Evolutionary conservation across 2,113 vertebrate genomes (phyloP), one percentile per base, ranked within the genome.

Genomic region (Syngnathoides biaculeatus): DNA sequence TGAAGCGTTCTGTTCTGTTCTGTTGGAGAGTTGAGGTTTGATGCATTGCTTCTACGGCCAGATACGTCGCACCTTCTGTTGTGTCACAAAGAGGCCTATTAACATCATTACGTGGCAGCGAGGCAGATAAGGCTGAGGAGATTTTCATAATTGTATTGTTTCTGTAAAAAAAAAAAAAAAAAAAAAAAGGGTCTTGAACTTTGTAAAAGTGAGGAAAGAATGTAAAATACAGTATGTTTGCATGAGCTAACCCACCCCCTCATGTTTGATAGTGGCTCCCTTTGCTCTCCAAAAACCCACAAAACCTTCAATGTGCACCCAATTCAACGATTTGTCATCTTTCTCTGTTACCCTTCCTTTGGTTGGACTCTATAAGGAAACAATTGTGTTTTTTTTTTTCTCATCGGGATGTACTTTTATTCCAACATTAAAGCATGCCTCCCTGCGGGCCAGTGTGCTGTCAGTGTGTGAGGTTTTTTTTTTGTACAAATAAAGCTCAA

Each of bases 371-470:
- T 68, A 40, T 69, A 52, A 52, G 68, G 20, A 19, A 39, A 65
- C 47, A 73, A 52, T 8, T 59, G 38, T 72, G n/a, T n/a, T n/a
- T n/a, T n/a, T n/a, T n/a, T n/a, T n/a, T 65, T 62, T 69, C 8
- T 9, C 50, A 58, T 67, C 63, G 45, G 69, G 61, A 84, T 78
- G 63, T 84, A 84, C 85, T 88, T 86, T 84, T 84, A 84, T 85
- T 52, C 69, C 58, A 68, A 73, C 74, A 87, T 84, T 86, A 88
- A 89, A 90, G 92, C 91, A 92, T 92, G 92, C 90, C 81, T 89
- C 91, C 85, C 85, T 79, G 71, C 61, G 79, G 81, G 81, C 84
- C 86, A 82, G 81, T 72, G 74, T 65, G 77, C 70, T 17, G 70
- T 71, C 59, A 15, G 38, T 67, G 75, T 80, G 75, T 90, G 57